Base-by-base conservation (phyloP, 1,140 invertebrate genomes). In the Plodia interpunctella region DNA sequence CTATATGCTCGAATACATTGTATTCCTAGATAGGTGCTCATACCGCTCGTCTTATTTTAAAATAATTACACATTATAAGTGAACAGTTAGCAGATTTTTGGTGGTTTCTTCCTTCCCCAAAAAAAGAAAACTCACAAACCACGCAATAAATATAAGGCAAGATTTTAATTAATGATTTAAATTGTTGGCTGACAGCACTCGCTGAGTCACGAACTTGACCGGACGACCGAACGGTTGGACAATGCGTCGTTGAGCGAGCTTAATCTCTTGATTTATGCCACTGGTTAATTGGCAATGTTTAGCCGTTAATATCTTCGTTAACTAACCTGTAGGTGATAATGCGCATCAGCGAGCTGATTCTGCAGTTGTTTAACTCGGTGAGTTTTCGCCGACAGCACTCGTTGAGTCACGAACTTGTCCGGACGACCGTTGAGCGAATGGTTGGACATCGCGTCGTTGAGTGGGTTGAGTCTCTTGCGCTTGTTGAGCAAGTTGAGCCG, bases 331-430 rank as follows among this genome's bases (percentile, higher is more conserved):
- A 96, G 90, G 78, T 95, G 94, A 68, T 92, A 94, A 77, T 95
- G 94, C 10, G 94, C 94, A 85, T 95, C 94, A 25, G 94, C 92
- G 55, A 96, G 74, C 83, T 96, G 94, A 83, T 95, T 96, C 87
- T 96, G 95, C 51, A 96, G 81, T 59, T 94, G 92, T 74, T 95
- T 94, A 1, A 95, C 88, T 25, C 94, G 90, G 58, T 95, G 87
- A 64, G 94, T 92, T 86, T 95, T 94, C 2, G 95, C 95, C 0
- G 95, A 96, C 59, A 94, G 84, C 55, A 96, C 92, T 21, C 94
- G 90, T 78, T 96, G 94, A 19, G 92, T 90, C 18, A 95, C 91
- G 51, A 80, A 77, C 72, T 87, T 90, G 70, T 90, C 91, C 13
- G 76, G 80, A 20, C 66, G 32, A 55, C 44, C 74, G 67, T 59